These are phyloP conservation scores for Syngnathus typhle DNA, from an alignment of 2,113 vertebrate genomes.

Conservation along the genomic window DNA sequence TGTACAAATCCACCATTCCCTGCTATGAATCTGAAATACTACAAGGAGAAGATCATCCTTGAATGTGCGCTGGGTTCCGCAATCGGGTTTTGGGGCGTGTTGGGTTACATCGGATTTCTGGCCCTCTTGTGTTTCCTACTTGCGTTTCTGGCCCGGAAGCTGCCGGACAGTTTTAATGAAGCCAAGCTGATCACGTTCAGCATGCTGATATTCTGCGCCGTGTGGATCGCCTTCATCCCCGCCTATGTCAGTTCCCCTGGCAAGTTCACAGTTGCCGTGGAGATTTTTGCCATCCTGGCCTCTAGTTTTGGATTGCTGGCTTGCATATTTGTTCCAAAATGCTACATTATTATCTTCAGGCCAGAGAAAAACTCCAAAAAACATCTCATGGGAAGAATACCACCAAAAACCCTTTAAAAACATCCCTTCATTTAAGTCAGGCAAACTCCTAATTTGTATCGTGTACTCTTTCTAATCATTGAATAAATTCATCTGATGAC, in stretches of 20 bases:
- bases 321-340: constrained; percentile 61
- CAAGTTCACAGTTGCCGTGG: constrained; percentile 60
- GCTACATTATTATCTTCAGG: constrained; percentile 57
- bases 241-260: constrained; percentile 62
- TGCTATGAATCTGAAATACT: constrained; percentile 43
- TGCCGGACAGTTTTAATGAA: constrained; percentile 60
- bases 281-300: constrained; percentile 60
- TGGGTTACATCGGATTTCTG: constrained; percentile 55
- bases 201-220: constrained; percentile 64
- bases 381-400: constrained; percentile 46
- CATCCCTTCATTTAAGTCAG: not conserved
- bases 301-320: constrained; percentile 55
- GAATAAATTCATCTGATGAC: not conserved
- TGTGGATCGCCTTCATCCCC: constrained; percentile 60
- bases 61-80: constrained; percentile 56
- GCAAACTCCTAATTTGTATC: not conserved
- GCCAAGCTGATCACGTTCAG: constrained; percentile 61
- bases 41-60: constrained; percentile 55
- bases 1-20: constrained; percentile 45
- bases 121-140: constrained; percentile 55
- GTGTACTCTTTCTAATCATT: constrained; percentile 5
- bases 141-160: constrained; percentile 55
- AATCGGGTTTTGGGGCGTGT: constrained; percentile 56
- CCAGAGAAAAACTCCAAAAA: constrained; percentile 59
- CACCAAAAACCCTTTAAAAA: constrained; percentile 28